A percentile compares a stretch with the other conserved stretches of the same genome.
These are phyloP conservation scores for Oxyura jamaicensis DNA, from an alignment of 2,113 vertebrate genomes.

Conservation along the genomic window DNA sequence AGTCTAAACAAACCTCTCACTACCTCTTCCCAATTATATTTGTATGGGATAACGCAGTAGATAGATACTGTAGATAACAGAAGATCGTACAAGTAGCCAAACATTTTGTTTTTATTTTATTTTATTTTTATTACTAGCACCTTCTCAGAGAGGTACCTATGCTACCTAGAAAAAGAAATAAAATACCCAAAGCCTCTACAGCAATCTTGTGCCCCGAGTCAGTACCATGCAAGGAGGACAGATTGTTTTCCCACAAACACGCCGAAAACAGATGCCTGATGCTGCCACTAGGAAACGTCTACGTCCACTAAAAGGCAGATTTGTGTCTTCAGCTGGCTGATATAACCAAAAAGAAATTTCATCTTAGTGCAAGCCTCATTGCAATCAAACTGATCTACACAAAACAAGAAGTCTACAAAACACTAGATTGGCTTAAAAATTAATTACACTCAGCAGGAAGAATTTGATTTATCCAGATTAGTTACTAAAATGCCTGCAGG, in stretches of 20 bases:
- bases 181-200: background rate
- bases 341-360: background rate
- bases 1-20: background rate
- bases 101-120: background rate
- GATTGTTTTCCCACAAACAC: background rate
- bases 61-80: background rate
- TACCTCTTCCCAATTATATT: background rate
- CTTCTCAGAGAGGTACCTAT: background rate
- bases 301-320: background rate
- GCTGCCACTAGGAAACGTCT: background rate
- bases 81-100: background rate
- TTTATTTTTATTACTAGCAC: background rate
- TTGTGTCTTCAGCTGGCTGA: background rate
- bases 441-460: slow-evolving; percentile 69
- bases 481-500: slow-evolving; percentile 7
- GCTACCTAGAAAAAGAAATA: background rate
- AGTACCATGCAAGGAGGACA: background rate
- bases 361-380: background rate
- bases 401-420: slow-evolving; percentile 21
- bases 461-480: slow-evolving; percentile 44
- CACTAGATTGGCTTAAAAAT: slow-evolving; percentile 45
- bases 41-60: background rate
- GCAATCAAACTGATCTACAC: slow-evolving; percentile 7
- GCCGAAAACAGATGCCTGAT: background rate
- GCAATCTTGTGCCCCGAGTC: background rate